Conservation (phyloP, 2,888 invertebrate genomes). For the Melikaiella ostensackeni region DNA sequence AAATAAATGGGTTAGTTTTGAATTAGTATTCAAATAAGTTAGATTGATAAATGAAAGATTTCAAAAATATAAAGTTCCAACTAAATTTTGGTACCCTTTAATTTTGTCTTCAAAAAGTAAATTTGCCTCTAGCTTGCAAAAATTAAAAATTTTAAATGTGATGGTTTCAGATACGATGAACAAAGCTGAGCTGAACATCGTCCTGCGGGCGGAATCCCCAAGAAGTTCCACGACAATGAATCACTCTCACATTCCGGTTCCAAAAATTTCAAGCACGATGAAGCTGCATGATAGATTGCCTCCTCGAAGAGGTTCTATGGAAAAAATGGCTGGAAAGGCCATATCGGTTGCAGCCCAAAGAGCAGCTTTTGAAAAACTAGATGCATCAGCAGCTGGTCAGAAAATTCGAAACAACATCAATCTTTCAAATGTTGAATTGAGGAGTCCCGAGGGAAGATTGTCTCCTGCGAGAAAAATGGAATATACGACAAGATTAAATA, state of each 20-base stretch:
- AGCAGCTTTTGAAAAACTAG: slow-evolving; percentile 72
- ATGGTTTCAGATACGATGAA: slow-evolving; percentile 62
- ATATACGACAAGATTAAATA: slow-evolving; percentile 17
- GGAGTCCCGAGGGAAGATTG: slow-evolving; percentile 46
- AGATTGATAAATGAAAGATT: too few relatives aligned
- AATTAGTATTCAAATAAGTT: too few relatives aligned
- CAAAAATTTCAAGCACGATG: slow-evolving; percentile 63
- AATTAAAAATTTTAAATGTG: neutral
- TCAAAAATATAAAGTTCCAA: too few relatives aligned
- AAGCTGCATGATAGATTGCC: slow-evolving; percentile 65
- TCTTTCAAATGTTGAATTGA: slow-evolving; percentile 46
- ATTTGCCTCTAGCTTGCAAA: neutral
- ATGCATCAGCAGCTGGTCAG: slow-evolving; percentile 56
- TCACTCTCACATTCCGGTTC: slow-evolving; percentile 74
- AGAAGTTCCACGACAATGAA: slow-evolving; percentile 58
- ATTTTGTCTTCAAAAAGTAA: too few relatives aligned
- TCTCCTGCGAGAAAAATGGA: slow-evolving; percentile 45
- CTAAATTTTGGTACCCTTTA: too few relatives aligned
- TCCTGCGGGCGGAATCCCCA: slow-evolving; percentile 53
- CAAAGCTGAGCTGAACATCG: slow-evolving; percentile 67
- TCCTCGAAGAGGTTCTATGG: slow-evolving; percentile 62
- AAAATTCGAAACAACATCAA: slow-evolving; percentile 34
- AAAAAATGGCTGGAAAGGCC: slow-evolving; percentile 61
- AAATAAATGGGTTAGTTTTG: too few relatives aligned
- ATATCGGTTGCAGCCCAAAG: slow-evolving; percentile 72